phyloP scores from a whole-genome alignment of 2,888 invertebrate genomes.

The Hymenopus coronatus region DNA sequence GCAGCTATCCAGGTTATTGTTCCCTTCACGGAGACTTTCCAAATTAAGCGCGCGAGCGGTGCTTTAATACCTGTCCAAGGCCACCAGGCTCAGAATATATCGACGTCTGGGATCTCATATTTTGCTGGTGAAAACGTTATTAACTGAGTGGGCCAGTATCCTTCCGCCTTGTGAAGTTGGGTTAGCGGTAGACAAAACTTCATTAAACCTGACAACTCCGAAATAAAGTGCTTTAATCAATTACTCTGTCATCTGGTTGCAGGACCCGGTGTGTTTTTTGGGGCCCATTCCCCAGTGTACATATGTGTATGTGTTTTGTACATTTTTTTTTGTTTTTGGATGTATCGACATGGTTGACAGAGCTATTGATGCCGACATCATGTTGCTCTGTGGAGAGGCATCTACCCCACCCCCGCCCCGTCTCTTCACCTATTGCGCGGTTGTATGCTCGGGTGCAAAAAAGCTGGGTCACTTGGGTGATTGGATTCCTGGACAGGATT shows the following conservation, averaged over 20 bases:
- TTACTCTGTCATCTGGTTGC: neutral
- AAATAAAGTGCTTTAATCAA: slow-evolving; percentile 21
- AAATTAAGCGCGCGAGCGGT: neutral
- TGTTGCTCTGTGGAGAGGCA: neutral
- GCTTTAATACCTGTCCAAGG: slow-evolving; percentile 2
- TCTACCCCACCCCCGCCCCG: too few relatives aligned
- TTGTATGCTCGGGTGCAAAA: neutral
- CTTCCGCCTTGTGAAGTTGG: neutral
- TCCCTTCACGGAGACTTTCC: neutral
- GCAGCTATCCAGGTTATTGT: neutral
- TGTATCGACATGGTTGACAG: slow-evolving; percentile 9
- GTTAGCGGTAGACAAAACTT: slow-evolving; percentile 12
- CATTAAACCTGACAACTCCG: slow-evolving; percentile 9
- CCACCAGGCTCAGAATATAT: neutral
- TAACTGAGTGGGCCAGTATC: neutral
- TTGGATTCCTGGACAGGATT: neutral
- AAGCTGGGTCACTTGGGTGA: neutral
- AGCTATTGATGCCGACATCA: slow-evolving; percentile 12
- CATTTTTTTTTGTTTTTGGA: neutral
- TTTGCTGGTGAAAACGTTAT: neutral
- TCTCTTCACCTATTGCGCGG: neutral
- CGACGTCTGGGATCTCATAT: neutral
- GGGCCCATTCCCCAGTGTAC: neutral
- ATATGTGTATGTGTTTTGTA: neutral
- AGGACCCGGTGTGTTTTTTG: neutral